Percentiles rank a stretch among this genome's conserved stretches.
phyloP scores from a whole-genome alignment of 2,797 vertebrate genomes.

The Psittacula derbiana region DNA sequence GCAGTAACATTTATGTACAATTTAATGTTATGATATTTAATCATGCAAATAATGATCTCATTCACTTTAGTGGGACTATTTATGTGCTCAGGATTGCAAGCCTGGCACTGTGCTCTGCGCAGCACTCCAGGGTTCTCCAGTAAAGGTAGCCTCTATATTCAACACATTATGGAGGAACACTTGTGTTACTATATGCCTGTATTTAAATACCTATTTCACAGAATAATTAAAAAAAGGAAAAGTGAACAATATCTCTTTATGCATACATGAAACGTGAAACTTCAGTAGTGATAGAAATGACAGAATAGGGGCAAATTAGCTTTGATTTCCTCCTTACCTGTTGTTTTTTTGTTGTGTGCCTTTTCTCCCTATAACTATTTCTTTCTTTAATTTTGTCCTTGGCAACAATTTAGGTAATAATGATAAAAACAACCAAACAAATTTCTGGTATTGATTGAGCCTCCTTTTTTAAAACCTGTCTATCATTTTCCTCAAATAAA shows the following conservation, averaged over 20 bases:
- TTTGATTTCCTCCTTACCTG: background rate
- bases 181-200: background rate
- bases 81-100: background rate
- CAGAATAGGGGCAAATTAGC: background rate
- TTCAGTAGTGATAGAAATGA: background rate
- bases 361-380: accelerated
- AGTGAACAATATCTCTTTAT: background rate
- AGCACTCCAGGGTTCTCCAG: background rate
- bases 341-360: background rate
- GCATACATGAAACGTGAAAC: background rate
- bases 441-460: background rate
- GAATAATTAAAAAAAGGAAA: background rate
- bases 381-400: background rate
- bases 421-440: background rate
- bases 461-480: background rate
- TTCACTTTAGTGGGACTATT: constrained; percentile 10
- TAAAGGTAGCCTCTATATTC: background rate
- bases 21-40: constrained; percentile 54
- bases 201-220: background rate
- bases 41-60: constrained; percentile 59
- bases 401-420: background rate
- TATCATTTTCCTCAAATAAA: background rate
- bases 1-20: constrained; percentile 29
- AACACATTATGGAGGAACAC: background rate
- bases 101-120: background rate